Conservation (phyloP, 1,140 invertebrate genomes). For the Ladona fulva region DNA sequence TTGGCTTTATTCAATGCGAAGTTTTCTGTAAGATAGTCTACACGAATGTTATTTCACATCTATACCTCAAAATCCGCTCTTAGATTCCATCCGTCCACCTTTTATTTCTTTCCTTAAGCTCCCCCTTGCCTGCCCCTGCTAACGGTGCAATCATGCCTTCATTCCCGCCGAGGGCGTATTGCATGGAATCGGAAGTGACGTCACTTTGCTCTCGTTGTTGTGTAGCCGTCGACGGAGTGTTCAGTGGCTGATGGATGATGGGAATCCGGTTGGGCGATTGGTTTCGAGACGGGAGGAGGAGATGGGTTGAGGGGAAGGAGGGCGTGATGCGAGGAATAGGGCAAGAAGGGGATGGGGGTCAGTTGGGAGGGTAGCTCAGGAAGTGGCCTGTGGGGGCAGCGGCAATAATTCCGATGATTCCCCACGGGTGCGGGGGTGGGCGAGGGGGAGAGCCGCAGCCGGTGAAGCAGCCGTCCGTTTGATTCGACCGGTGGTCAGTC, state of each 20-base stretch:
- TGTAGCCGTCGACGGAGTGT: neutral
- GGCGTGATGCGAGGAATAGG: neutral
- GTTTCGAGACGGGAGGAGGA: neutral
- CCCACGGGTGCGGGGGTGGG: neutral
- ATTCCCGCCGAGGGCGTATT: neutral
- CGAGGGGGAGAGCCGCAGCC: too few species aligned
- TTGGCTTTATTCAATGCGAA: too few species aligned
- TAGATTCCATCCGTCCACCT: too few species aligned
- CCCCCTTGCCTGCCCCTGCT: too few species aligned
- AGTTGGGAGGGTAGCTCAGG: neutral
- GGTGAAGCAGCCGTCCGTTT: neutral
- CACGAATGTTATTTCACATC: too few species aligned
- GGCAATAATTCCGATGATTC: neutral
- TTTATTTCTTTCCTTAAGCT: too few species aligned
- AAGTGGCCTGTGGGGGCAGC: neutral
- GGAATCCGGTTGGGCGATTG: slow-evolving; percentile 6
- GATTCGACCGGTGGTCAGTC: slow-evolving; percentile 2
- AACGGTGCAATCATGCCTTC: too few species aligned
- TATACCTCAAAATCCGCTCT: too few species aligned
- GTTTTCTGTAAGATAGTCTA: too few species aligned
- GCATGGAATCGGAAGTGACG: neutral
- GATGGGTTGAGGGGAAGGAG: too few species aligned
- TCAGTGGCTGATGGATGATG: neutral
- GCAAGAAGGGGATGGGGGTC: neutral
- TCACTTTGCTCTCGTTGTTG: neutral